Evolutionary conservation across 1,140 invertebrate species (phyloP).

Genomic region (Pseudomyrmex pallidus): DNA sequence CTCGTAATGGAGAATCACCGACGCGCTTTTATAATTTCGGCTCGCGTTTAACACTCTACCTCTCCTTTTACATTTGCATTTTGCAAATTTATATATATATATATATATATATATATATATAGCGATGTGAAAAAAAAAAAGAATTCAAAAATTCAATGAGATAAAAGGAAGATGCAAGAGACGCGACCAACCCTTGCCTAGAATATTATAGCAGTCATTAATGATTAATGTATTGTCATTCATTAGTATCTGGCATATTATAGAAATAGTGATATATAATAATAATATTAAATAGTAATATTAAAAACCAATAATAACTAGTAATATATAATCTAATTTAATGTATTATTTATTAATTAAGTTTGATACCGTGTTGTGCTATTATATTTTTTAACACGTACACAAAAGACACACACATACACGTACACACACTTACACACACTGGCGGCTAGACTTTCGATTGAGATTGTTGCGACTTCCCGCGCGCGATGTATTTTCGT

Average conservation of each 20-base stretch:
- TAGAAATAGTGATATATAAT: constrained; percentile 72
- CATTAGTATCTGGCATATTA: constrained; percentile 82
- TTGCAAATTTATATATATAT: neutral
- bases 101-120: too few relatives aligned
- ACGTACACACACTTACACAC: too few relatives aligned
- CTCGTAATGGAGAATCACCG: neutral
- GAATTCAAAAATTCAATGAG: constrained; percentile 2
- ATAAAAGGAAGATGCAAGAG: constrained; percentile 69
- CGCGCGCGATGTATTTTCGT: neutral
- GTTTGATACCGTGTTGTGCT: constrained; percentile 80
- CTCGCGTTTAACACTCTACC: constrained; percentile 15
- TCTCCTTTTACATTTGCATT: constrained; percentile 31
- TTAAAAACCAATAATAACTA: constrained; percentile 79
- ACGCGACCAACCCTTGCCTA: constrained; percentile 71
- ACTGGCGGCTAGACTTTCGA: constrained; percentile 47
- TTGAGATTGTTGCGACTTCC: constrained; percentile 19
- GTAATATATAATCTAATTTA: constrained; percentile 85
- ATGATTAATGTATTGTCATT: constrained; percentile 86
- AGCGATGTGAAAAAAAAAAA: neutral
- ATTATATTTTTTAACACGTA: constrained; percentile 47
- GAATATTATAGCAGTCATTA: constrained; percentile 86
- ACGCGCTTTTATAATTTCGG: neutral
- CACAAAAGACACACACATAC: too few relatives aligned
- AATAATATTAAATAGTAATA: constrained; percentile 71
- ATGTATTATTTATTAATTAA: constrained; percentile 86